A percentile compares a stretch with the other conserved stretches of the same genome.
These are phyloP conservation scores for Gambusia holbrooki DNA, from an alignment of 2,113 vertebrate species.

Conservation along the genomic window DNA sequence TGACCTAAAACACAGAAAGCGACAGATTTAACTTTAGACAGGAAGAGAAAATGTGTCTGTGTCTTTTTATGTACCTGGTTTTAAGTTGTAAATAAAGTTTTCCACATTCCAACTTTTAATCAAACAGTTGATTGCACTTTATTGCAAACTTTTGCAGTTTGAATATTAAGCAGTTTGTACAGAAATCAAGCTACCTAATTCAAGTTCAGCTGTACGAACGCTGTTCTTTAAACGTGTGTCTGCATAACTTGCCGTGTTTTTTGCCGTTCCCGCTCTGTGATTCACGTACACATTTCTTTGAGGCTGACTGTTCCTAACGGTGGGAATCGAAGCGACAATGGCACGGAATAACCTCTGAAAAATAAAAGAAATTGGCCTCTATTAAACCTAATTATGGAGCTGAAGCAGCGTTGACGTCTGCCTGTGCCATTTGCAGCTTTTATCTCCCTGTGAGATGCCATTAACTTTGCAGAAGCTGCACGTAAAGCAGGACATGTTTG, in stretches of 20 bases:
- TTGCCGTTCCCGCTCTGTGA: not conserved
- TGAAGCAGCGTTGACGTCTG: not conserved
- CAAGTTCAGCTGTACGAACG: no score
- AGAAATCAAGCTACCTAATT: no score
- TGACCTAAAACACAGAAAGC: no score
- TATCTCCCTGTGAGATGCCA: constrained; percentile 43
- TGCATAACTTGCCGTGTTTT: not conserved
- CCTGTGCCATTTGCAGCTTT: constrained; percentile 47
- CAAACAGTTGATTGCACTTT: no score
- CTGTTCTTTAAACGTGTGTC: not conserved
- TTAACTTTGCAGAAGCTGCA: constrained; percentile 28
- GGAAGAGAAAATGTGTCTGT: no score
- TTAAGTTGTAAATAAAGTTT: no score
- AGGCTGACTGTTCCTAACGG: not conserved
- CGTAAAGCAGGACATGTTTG: not conserved
- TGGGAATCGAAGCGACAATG: not conserved
- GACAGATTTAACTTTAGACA: no score
- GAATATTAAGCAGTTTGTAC: no score
- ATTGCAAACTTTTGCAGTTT: no score
- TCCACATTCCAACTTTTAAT: no score
- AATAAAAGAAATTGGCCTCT: constrained; percentile 11
- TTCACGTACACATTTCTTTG: not conserved
- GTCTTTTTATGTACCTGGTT: no score
- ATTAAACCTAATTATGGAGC: constrained; percentile 41
- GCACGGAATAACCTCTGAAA: constrained; percentile 1